Base-by-base conservation (phyloP, 2,113 vertebrate species). In the Mesembrinibis cayennensis region DNA sequence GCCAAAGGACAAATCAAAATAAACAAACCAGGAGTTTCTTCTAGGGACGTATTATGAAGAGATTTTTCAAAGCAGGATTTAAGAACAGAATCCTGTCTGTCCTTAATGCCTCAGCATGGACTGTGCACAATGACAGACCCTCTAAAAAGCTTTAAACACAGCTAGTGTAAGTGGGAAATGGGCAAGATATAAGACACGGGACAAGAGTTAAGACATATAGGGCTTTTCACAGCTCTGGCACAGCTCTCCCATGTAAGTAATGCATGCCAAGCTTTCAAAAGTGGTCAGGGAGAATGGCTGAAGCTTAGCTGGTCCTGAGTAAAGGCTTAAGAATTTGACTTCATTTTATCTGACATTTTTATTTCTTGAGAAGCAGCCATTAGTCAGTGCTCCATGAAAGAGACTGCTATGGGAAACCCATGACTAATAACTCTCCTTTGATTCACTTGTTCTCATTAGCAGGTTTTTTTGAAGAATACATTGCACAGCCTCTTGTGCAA, bases 11-110 rank as follows among this genome's bases (percentile, higher is more conserved):
- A 95, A 91, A 95, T 52, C 44, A 87, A 95, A 95, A 93, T 84
- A 97, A 95, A 96, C 82, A 97, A 89, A 74, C 36, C 30, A 63
- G 67, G 83, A 73, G 52, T 81, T 97, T 88, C 85, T 97, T 87
- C 32, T 59, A 49, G 56, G 23, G 84, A 73, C 66, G 11, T 42
- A 47, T 59, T 90, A 66, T 44, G 52, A 87, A 73, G 65, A 34
- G 23, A 34, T 92, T 91, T 91, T 84, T 81, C 66, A 78, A 94
- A 87, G 40, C 40, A 90, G 55, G 66, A 93, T 93, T 95, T 93
- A 83, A 65, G 38, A 88, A 61, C 70, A 84, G 40, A 94, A 86
- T 55, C 62, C 49, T 66, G 13, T 45, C 58, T 92, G 45, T 86
- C 61, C 34, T 87, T 73, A 70, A 36, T 55, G 61, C 25, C n/a